A percentile compares a stretch with the other conserved stretches of the same genome.
phyloP scores from a whole-genome alignment of 1,140 invertebrate species.

The Chironomus tepperi region DNA sequence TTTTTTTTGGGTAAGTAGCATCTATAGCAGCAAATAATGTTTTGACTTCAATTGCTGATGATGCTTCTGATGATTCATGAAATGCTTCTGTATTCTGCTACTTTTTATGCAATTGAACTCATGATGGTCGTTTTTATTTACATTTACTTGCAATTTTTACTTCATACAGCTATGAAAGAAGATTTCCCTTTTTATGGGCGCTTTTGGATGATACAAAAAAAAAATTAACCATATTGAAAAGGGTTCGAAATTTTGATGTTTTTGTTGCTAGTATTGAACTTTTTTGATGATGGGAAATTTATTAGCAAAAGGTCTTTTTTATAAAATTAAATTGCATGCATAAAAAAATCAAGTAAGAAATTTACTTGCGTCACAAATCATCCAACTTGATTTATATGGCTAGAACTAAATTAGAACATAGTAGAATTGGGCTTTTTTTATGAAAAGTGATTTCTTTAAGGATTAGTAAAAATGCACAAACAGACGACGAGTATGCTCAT shows the following conservation, averaged over 20 bases:
- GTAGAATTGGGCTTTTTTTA: too few species aligned
- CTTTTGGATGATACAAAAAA: neutral
- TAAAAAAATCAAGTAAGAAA: neutral
- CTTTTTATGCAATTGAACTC: neutral
- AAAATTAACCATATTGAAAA: neutral
- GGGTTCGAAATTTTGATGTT: neutral
- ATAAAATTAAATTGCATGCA: neutral
- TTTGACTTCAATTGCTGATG: constrained; percentile 6
- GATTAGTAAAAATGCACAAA: too few species aligned
- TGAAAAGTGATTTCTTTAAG: too few species aligned
- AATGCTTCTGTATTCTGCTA: neutral
- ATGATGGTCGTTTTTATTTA: neutral
- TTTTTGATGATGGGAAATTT: neutral
- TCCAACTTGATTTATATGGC: too few species aligned
- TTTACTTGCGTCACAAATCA: neutral
- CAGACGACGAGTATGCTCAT: too few species aligned
- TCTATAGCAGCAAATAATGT: neutral
- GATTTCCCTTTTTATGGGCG: too few species aligned
- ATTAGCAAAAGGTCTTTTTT: neutral
- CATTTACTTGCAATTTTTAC: neutral
- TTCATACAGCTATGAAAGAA: too few species aligned
- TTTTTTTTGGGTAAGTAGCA: neutral
- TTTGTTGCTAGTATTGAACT: neutral
- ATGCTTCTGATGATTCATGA: constrained; percentile 1
- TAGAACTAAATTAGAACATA: too few species aligned